Percentiles rank a stretch among this genome's conserved stretches.
These are phyloP conservation scores for Drosophila conformis DNA, from an alignment of 2,888 invertebrate species.

Conservation along the genomic window DNA sequence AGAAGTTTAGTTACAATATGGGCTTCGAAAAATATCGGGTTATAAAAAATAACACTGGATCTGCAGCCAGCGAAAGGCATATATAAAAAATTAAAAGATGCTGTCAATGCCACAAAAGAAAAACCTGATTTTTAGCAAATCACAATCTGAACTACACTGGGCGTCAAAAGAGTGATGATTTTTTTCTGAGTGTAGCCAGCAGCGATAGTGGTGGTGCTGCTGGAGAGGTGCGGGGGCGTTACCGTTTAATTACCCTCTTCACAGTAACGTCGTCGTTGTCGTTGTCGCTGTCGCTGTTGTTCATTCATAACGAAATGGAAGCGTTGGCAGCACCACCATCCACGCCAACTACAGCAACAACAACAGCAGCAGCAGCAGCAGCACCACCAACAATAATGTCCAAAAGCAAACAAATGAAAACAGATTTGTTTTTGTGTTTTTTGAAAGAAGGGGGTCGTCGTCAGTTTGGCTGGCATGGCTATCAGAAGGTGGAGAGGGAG, in stretches of 20 bases:
- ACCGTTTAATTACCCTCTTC: conserved; percentile 65
- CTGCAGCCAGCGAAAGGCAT: too few species aligned
- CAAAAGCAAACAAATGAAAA: conserved; percentile 27
- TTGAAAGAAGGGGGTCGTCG: conserved; percentile 33
- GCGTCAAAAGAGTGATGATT: conserved; percentile 20
- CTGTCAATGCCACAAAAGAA: neutral
- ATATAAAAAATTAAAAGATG: too few species aligned
- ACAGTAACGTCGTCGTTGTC: conserved; percentile 16
- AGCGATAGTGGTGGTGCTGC: neutral
- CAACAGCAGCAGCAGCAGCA: conserved; percentile 5
- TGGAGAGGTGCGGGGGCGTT: conserved; percentile 17
- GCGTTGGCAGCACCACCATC: conserved; percentile 15
- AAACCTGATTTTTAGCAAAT: neutral
- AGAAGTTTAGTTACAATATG: too few species aligned
- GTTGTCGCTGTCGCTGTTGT: conserved; percentile 29
- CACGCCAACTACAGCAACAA: conserved; percentile 1
- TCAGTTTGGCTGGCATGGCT: conserved; percentile 59
- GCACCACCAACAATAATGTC: neutral
- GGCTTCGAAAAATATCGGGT: too few species aligned
- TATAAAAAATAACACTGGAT: too few species aligned
- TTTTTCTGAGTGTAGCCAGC: neutral
- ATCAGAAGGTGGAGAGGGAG: neutral
- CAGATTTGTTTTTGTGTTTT: conserved; percentile 29
- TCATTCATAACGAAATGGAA: conserved; percentile 69
- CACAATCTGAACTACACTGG: neutral